Conservation (phyloP, 2,888 invertebrate genomes). For the Hirtodrosophila alboralis region DNA sequence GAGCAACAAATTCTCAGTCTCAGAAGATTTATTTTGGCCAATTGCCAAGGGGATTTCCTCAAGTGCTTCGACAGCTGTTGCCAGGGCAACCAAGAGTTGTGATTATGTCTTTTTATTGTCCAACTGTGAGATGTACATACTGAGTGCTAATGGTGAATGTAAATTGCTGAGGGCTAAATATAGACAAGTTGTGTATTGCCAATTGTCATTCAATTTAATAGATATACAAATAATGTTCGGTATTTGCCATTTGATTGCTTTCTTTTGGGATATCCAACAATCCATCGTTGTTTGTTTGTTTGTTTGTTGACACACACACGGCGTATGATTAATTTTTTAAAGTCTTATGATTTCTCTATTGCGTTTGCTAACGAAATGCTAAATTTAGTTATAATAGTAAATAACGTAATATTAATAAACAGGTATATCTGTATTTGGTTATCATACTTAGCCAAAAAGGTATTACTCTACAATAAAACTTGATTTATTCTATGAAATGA, state of each 20-base stretch:
- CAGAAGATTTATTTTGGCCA: constrained; percentile 46
- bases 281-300: constrained; percentile 21
- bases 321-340: constrained; percentile 69
- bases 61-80: constrained; percentile 46
- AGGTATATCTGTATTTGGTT: background rate
- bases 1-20: constrained; percentile 17
- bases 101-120: constrained; percentile 20
- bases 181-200: constrained; percentile 39
- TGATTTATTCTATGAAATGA: constrained; percentile 1
- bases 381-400: constrained; percentile 23
- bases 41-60: constrained; percentile 72
- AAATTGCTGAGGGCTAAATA: constrained; percentile 53
- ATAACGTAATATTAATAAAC: constrained; percentile 13
- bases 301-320: constrained; percentile 29
- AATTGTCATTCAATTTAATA: constrained; percentile 27
- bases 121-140: constrained; percentile 6
- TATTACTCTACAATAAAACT: background rate
- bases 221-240: constrained; percentile 16
- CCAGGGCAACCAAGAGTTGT: constrained; percentile 31
- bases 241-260: constrained; percentile 37
- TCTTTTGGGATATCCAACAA: constrained; percentile 38
- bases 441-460: background rate
- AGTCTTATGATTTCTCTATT: constrained; percentile 25
- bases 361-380: constrained; percentile 12
- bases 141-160: constrained; percentile 32